These are phyloP conservation scores for Tenthredo amoena DNA, from an alignment of 2,888 invertebrate species.

Conservation along the genomic window DNA sequence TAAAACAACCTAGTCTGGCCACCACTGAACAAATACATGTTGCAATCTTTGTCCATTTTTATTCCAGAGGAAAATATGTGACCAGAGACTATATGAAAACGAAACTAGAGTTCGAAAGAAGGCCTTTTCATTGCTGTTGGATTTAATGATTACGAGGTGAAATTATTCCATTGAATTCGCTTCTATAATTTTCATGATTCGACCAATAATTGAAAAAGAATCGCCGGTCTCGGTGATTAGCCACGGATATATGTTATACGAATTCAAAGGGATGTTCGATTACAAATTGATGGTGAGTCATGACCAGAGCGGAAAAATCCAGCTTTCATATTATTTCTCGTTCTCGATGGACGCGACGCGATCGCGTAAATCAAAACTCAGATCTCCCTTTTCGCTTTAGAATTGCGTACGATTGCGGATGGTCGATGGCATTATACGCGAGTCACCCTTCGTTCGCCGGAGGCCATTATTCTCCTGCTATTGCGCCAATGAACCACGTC, in stretches of 20 bases:
- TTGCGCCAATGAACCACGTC: conserved; percentile 13
- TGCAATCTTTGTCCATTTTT: conserved; percentile 31
- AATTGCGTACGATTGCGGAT: conserved; percentile 13
- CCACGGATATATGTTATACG: neutral
- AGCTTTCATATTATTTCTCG: neutral
- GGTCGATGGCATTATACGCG: neutral
- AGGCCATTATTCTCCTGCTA: conserved; percentile 26
- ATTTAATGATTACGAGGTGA: neutral
- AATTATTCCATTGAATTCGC: neutral
- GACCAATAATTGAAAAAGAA: neutral
- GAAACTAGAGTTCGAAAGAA: neutral
- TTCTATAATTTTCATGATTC: neutral
- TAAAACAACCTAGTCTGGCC: conserved; percentile 42
- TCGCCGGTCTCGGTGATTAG: neutral
- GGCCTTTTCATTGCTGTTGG: neutral
- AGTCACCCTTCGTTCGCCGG: conserved; percentile 24
- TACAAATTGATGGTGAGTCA: conserved; percentile 3
- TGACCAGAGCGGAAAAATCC: neutral
- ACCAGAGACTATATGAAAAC: neutral
- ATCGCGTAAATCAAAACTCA: neutral
- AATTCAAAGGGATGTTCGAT: conserved; percentile 4
- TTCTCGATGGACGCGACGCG: neutral
- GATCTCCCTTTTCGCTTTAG: conserved; percentile 10
- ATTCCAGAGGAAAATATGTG: conserved; percentile 10
- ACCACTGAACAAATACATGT: conserved; percentile 35